Conservation (phyloP, 2,888 invertebrate species). For the Hydrotaea diabolus region DNA sequence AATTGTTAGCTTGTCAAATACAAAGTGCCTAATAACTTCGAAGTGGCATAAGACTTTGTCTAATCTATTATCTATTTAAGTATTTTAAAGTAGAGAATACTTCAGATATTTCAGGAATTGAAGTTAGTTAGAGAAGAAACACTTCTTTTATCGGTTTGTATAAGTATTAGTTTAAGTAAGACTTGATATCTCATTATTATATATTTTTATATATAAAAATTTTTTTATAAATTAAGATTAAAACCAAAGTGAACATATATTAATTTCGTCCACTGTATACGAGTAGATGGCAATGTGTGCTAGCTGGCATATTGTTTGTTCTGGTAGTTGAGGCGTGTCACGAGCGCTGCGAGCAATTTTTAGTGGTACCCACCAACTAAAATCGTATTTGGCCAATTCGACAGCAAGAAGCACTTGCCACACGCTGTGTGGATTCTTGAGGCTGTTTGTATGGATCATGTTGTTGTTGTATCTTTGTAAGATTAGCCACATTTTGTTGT, state of each 20-base stretch:
- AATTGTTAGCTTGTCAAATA: no score
- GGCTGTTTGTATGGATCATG: slow-evolving; percentile 46
- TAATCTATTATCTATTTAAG: no score
- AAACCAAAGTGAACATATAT: not conserved
- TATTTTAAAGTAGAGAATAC: no score
- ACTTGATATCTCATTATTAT: no score
- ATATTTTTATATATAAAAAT: no score
- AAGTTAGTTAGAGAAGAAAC: no score
- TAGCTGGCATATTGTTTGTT: slow-evolving; percentile 47
- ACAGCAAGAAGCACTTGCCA: slow-evolving; percentile 68
- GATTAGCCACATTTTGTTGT: slow-evolving; percentile 64
- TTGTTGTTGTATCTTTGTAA: slow-evolving; percentile 62
- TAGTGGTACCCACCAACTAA: slow-evolving; percentile 42
- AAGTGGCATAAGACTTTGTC: no score
- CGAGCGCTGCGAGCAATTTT: slow-evolving; percentile 66
- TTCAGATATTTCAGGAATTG: no score
- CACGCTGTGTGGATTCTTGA: slow-evolving; percentile 68
- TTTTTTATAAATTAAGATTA: no score
- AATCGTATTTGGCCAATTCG: slow-evolving; percentile 62
- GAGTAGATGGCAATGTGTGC: not conserved
- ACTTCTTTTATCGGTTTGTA: no score
- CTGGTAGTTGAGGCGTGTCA: slow-evolving; percentile 67
- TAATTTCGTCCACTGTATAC: not conserved
- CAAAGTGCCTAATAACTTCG: no score
- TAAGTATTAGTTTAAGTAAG: no score